Base-by-base conservation (phyloP, 2,888 invertebrate genomes). In the Spodoptera picta region DNA sequence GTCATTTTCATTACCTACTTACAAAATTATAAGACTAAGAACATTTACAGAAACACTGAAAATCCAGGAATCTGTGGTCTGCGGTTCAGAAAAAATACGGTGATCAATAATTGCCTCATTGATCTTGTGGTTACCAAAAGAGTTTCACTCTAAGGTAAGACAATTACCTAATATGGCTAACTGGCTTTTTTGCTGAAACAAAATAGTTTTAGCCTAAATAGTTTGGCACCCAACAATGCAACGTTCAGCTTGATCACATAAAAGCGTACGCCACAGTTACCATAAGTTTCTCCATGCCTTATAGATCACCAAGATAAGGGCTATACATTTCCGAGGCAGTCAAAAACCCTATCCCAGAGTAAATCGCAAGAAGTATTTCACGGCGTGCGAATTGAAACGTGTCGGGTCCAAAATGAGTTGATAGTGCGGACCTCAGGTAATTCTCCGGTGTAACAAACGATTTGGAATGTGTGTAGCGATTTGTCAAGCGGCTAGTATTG, bases 401-500 rank as follows among this genome's bases (percentile, higher is more conserved):
- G 65, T 60, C 66, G 68, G 61, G 49, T 57, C 63, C 68, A 60
- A 78, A 78, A 77, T 71, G 56, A 71, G 66, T 64, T 69, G 56
- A 65, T 73, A 52, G 61, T 61, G 57, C 62, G 52, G 69, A 49
- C 45, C 62, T 64, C 75, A 78, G 72, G 75, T 75, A 72, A 72
- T 75, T 74, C 61, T 65, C 53, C 48, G 48, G 56, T 49, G 65
- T 70, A 75, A 75, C 72, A 77, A 77, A 77, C 75, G 72, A 65
- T 68, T 49, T 43, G 47, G 51, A 77, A 74, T 69, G 79, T 67
- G 65, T 71, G 71, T 79, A 74, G 64, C 77, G 74, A 78, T 78
- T 79, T 78, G 73, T 78, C 74, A 77, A 74, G 65, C 64, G 69
- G 62, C 58, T 53, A 48, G 69, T 62, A 57, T 73, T 62, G 63